Base-by-base conservation (phyloP, 2,113 vertebrate species). In the Physeter macrocephalus region DNA sequence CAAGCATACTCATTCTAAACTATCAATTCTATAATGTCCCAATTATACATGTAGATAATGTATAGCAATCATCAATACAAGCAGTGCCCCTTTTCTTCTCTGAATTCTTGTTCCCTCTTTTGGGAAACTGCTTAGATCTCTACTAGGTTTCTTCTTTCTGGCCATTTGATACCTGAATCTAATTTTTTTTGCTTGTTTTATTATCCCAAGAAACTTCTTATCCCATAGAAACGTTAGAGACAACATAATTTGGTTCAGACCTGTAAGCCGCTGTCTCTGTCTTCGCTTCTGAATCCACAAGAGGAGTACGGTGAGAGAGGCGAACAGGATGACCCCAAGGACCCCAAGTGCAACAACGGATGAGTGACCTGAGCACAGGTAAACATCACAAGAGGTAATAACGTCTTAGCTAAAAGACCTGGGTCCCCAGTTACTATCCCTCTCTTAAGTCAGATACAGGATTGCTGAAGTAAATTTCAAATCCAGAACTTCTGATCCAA, bases 211-310 rank as follows among this genome's bases (percentile, higher is more conserved):
- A 85, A 84, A 2, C 1, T n/a, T 59, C 43, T 78, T 39, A 87
- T 57, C 62, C 36, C 66, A 25, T 72, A 46, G 41, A 66, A 49
- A 85, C 2, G 8, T 54, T 54, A 67, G 64, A 62, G 59, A 74
- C 5, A 43, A 0, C 13, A 62, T 14, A 31, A 88, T 43, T 84
- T 91, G 46, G 7, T 34, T 72, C 94, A 75, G 46, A 98, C 98
- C 97, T 97, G 89, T 43, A 43, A 97, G 54, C 12, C 15, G 64
- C 52, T 84, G 94, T 49, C 54, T 90, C 39, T 66, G 92, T 77
- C 93, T 94, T 94, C 29, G 69, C 43, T 64, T 97, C 92, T 41
- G 90, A 74, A 20, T 49, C 93, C 96, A 95, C 36, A 96, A 5
- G 78, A 93, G 14, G 31, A 81, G 1, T 4, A 14, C 4, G 0